Evolutionary conservation across 2,113 vertebrate genomes (phyloP).

Genomic region (Choloepus hoffmanni): DNA sequence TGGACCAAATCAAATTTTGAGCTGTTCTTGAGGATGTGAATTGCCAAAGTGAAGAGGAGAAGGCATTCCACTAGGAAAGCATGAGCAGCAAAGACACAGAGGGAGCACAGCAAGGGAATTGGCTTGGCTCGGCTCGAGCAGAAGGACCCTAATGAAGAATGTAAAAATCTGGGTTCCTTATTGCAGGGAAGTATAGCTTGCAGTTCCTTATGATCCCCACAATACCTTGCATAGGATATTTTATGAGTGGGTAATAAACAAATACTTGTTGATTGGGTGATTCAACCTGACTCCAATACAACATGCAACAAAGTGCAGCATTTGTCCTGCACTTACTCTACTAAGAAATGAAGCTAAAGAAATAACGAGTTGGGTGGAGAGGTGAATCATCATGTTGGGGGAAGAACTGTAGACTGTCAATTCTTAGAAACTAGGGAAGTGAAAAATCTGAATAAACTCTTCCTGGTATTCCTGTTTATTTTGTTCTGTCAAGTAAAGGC

Average conservation of each 20-base stretch:
- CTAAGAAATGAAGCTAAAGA: conserved; percentile 24
- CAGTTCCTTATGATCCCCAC: neutral
- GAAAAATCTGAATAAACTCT: conserved; percentile 43
- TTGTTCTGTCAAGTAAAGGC: neutral
- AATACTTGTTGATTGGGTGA: neutral
- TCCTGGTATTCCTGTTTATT: conserved; percentile 39
- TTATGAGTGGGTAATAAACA: conserved; percentile 8
- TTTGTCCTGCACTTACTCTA: neutral
- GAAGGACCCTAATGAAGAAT: neutral
- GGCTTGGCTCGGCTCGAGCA: neutral
- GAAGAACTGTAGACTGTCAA: neutral
- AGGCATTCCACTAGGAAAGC: neutral
- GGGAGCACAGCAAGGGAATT: neutral
- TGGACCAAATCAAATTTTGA: neutral
- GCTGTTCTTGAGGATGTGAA: neutral
- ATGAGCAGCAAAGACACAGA: neutral
- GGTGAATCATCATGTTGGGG: neutral
- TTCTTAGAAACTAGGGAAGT: conserved; percentile 48
- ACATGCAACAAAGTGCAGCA: neutral
- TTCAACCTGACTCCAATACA: neutral
- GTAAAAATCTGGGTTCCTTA: neutral
- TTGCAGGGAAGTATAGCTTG: neutral
- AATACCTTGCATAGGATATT: neutral
- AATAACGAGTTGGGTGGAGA: neutral
- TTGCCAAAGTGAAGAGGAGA: neutral